phyloP scores from a whole-genome alignment of 2,113 vertebrate genomes.

The Ifrita kowaldi region DNA sequence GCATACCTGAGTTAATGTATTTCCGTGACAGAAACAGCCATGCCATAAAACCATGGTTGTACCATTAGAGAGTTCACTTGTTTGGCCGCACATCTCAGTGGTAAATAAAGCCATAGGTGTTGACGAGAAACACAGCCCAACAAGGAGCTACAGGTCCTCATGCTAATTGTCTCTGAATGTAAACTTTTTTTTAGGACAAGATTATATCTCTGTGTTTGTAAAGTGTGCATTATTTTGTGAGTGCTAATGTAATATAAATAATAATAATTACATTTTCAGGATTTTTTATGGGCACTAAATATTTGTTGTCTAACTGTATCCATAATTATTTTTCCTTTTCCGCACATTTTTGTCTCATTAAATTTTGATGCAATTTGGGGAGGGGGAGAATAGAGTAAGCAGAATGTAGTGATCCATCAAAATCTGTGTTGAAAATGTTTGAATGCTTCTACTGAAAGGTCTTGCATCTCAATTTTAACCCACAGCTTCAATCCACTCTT shows the following conservation, averaged over 20 bases:
- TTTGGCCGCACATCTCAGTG: neutral
- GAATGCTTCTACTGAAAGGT: neutral
- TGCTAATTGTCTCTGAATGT: neutral
- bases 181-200: neutral
- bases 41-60: neutral
- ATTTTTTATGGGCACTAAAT: neutral
- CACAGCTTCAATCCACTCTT: neutral
- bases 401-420: neutral
- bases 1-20: neutral
- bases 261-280: neutral
- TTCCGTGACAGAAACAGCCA: neutral
- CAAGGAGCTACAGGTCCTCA: neutral
- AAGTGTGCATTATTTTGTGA: neutral
- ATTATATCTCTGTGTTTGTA: neutral
- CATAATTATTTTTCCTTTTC: neutral
- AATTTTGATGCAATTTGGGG: neutral
- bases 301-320: neutral
- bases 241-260: neutral
- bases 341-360: neutral
- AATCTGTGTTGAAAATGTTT: neutral
- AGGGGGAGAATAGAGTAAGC: neutral
- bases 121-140: neutral
- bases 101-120: neutral
- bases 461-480: conserved; percentile 1
- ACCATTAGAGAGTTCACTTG: neutral